Evolutionary conservation across 2,888 invertebrate species (phyloP).

Genomic region (Pterostichus niger): DNA sequence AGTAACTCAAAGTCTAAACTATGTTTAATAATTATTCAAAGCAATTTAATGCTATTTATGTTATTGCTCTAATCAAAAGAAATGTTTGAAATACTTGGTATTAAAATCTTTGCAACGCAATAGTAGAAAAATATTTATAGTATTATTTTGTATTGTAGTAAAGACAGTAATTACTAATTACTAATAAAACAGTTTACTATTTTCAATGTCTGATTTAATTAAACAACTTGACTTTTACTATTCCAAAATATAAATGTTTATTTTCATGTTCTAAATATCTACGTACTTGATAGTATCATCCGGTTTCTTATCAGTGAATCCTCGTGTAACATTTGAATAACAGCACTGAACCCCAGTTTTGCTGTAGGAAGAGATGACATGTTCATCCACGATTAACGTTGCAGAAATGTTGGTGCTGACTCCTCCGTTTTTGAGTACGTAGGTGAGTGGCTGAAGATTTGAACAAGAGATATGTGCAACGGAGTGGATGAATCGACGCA

Average conservation of each 20-base stretch:
- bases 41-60: neutral
- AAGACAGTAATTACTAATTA: too few species aligned
- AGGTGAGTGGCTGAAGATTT: slow-evolving; percentile 74
- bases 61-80: slow-evolving; percentile 16
- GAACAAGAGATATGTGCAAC: slow-evolving; percentile 80
- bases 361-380: slow-evolving; percentile 72
- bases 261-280: neutral
- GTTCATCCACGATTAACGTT: slow-evolving; percentile 73
- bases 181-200: too few species aligned
- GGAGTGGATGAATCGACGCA: slow-evolving; percentile 79
- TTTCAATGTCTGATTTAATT: too few species aligned
- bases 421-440: slow-evolving; percentile 71
- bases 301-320: slow-evolving; percentile 68
- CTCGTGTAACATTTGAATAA: slow-evolving; percentile 74
- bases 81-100: neutral
- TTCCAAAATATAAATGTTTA: neutral
- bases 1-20: neutral
- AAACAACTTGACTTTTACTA: too few species aligned
- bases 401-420: slow-evolving; percentile 71
- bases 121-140: neutral
- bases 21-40: neutral
- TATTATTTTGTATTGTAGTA: too few species aligned
- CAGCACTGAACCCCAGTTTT: slow-evolving; percentile 71
- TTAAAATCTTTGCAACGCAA: neutral
- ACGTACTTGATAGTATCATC: slow-evolving; percentile 71